Conservation (phyloP, 2,888 invertebrate genomes). For the Dyspetes luteomarginatus region DNA sequence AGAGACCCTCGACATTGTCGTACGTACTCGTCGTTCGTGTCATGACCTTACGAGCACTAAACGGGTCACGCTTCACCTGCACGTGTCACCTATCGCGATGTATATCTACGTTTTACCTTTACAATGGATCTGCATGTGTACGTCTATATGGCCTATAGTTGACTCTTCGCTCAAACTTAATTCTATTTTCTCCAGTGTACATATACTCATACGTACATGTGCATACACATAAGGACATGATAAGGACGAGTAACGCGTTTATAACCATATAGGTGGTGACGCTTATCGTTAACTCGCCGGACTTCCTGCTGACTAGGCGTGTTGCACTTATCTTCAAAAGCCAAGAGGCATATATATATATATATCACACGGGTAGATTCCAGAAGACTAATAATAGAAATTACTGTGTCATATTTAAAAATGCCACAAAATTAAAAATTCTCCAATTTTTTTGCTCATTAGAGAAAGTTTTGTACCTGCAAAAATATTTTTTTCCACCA, state of each 20-base stretch:
- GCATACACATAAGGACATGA: constrained; percentile 11
- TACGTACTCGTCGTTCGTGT: constrained; percentile 45
- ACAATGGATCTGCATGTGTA: constrained; percentile 24
- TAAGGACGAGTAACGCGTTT: background rate
- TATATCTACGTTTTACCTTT: constrained; percentile 29
- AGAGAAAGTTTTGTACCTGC: no score
- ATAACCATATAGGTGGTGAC: background rate
- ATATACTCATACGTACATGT: background rate
- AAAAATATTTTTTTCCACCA: no score
- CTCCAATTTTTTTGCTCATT: no score
- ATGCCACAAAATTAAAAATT: no score
- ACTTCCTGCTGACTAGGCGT: constrained; percentile 54
- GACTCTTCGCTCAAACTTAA: constrained; percentile 31
- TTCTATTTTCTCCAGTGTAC: constrained; percentile 40
- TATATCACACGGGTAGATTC: background rate
- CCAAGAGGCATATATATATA: constrained; percentile 8
- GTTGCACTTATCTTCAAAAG: constrained; percentile 50
- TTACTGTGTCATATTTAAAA: no score
- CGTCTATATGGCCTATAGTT: constrained; percentile 13
- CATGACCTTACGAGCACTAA: constrained; percentile 62
- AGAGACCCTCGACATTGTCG: constrained; percentile 5
- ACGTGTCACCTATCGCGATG: constrained; percentile 55
- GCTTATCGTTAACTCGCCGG: constrained; percentile 57
- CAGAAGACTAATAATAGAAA: background rate
- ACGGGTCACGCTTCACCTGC: constrained; percentile 60